phyloP scores from a whole-genome alignment of 1,140 invertebrate species.

The Euwallacea fornicatus region DNA sequence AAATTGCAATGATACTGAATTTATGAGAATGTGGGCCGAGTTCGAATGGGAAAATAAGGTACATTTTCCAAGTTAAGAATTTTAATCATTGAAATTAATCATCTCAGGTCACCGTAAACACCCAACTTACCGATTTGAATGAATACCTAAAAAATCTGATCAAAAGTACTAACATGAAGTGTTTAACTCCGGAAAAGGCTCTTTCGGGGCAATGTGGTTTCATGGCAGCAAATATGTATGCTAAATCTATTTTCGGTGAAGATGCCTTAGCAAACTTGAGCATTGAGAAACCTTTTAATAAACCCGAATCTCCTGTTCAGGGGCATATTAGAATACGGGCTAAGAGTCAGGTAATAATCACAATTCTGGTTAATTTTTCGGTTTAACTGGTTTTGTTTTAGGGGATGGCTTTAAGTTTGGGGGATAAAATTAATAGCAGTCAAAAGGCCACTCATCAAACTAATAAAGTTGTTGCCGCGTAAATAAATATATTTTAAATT shows the following conservation, averaged over 20 bases:
- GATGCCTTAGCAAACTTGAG: constrained; percentile 98
- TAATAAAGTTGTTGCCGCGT: constrained; percentile 59
- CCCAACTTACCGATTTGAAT: constrained; percentile 87
- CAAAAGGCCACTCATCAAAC: constrained; percentile 71
- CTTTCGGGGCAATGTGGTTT: constrained; percentile 96
- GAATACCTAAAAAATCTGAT: constrained; percentile 93
- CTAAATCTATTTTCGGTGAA: constrained; percentile 98
- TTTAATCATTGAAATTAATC: not conserved
- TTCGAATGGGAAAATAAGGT: constrained; percentile 99
- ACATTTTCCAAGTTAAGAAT: not conserved
- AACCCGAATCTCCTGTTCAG: constrained; percentile 84
- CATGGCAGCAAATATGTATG: constrained; percentile 99
- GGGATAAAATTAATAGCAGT: constrained; percentile 94
- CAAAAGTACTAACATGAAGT: constrained; percentile 98
- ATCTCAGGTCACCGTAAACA: constrained; percentile 81
- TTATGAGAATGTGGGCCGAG: constrained; percentile 99
- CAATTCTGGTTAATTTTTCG: not conserved
- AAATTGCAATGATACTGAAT: constrained; percentile 91
- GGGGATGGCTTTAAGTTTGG: constrained; percentile 96
- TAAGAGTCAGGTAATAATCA: constrained; percentile 84
- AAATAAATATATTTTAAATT: not conserved
- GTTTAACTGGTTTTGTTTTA: constrained; percentile 53
- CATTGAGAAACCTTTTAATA: constrained; percentile 92
- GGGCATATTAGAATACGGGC: constrained; percentile 97
- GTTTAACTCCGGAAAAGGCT: constrained; percentile 94